Base-by-base conservation (phyloP, 2,113 vertebrate genomes). In the Nymphicus hollandicus region DNA sequence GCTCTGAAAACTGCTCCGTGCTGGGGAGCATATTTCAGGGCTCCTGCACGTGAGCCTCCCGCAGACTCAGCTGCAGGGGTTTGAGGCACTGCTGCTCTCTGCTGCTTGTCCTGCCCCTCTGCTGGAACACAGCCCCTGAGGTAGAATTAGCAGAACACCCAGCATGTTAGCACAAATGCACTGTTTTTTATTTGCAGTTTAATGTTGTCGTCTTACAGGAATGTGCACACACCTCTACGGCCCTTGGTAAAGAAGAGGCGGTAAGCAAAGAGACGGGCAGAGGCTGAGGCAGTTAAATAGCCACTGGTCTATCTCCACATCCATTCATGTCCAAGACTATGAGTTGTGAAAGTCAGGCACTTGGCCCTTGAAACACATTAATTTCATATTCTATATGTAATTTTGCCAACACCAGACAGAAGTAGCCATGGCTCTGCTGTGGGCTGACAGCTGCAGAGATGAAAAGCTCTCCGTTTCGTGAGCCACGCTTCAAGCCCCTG, bases 201-300 rank as follows among this genome's bases (percentile, higher is more conserved):
- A 82, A 88, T 19, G 23, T 4, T 71, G 47, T 46, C 33, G 28
- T 37, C 44, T 43, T 68, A 20, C 5, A 22, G 65, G 28, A 92
- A 50, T 0, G 1, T 2, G 5, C 0, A 11, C 24, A 37, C 3
- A 3, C 4, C 37, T 29, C 17, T 23, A 4, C 1, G 33, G 28
- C 22, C 23, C 65, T 66, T 37, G 18, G n/a, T 24, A 25, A 64
- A 47, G 33, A 50, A 31, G n/a, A 88, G 11, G 13, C 10, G 41
- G n/a, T 27, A 6, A 18, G 72, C 33, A 77, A 65, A 80, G n/a
- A 24, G 27, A 44, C 0, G 9, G 17, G 31, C 29, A 73, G 13
- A 35, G 11, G 43, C 13, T 73, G 31, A 35, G 39, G 17, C 25
- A 44, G 41, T 23, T 29, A 33, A 79, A 64, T 3, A 56, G 33